These are phyloP conservation scores for Pollenia angustigena DNA, from an alignment of 2,888 invertebrate genomes.

Conservation along the genomic window DNA sequence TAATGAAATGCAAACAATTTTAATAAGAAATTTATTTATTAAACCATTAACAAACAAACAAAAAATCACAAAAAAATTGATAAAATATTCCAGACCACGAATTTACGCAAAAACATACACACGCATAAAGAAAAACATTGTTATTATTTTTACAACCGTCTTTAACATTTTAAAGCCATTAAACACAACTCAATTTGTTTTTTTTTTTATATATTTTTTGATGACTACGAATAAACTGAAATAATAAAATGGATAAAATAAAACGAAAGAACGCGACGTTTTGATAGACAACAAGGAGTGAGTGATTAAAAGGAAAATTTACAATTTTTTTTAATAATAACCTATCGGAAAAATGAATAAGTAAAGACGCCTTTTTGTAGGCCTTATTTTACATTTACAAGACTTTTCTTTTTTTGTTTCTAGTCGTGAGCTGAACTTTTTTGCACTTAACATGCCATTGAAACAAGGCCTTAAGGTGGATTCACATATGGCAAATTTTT, in stretches of 20 bases:
- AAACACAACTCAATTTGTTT: not conserved
- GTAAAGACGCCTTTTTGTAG: not conserved
- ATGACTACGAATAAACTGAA: not conserved
- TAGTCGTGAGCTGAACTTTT: no score
- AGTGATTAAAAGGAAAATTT: not conserved
- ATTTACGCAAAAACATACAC: slow-evolving; percentile 3
- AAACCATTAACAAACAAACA: not conserved
- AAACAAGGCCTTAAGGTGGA: no score
- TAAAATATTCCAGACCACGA: slow-evolving; percentile 8
- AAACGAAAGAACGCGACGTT: not conserved
- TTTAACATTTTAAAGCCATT: slow-evolving; percentile 42
- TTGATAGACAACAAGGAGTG: not conserved
- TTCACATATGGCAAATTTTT: no score
- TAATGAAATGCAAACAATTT: slow-evolving; percentile 44
- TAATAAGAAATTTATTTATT: slow-evolving; percentile 39
- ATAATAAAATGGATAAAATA: not conserved
- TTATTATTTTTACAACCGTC: not conserved
- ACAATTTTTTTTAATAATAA: not conserved
- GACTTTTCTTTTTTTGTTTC: no score
- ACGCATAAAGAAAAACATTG: not conserved
- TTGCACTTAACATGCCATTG: no score
- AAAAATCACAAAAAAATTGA: not conserved
- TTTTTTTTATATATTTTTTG: not conserved
- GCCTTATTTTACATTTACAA: no score
- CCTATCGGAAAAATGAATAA: not conserved